Percentiles rank a stretch among this genome's conserved stretches.
phyloP scores from a whole-genome alignment of 2,888 invertebrate genomes.

The Conomelus anceps region DNA sequence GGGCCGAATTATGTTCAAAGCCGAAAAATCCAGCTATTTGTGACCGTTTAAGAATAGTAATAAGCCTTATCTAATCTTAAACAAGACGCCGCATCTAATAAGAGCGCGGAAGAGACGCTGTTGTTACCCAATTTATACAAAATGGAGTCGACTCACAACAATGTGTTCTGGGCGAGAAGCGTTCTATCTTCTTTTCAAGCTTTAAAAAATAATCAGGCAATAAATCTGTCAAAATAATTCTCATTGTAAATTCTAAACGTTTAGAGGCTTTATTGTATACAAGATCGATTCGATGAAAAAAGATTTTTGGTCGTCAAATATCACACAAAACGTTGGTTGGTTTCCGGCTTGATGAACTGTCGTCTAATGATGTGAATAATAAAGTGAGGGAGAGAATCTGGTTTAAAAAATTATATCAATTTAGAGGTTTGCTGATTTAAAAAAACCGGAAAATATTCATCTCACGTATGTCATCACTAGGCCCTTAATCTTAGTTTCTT shows the following conservation, averaged over 20 bases:
- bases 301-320: neutral
- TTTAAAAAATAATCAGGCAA: neutral
- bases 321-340: neutral
- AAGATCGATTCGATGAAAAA: neutral
- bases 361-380: neutral
- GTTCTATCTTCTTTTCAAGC: neutral
- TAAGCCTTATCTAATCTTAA: neutral
- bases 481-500: neutral
- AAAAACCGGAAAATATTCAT: neutral
- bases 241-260: neutral
- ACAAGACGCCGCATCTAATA: neutral
- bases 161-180: neutral
- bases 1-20: neutral
- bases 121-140: neutral
- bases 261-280: neutral
- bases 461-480: neutral
- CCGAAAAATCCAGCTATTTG: neutral
- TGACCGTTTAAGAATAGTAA: neutral
- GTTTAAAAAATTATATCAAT: neutral
- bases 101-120: neutral
- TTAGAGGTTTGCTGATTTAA: neutral
- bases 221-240: neutral
- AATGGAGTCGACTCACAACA: neutral
- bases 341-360: neutral
- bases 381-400: neutral